phyloP scores from a whole-genome alignment of 2,888 invertebrate genomes.

The Drosophila sordidapex region DNA sequence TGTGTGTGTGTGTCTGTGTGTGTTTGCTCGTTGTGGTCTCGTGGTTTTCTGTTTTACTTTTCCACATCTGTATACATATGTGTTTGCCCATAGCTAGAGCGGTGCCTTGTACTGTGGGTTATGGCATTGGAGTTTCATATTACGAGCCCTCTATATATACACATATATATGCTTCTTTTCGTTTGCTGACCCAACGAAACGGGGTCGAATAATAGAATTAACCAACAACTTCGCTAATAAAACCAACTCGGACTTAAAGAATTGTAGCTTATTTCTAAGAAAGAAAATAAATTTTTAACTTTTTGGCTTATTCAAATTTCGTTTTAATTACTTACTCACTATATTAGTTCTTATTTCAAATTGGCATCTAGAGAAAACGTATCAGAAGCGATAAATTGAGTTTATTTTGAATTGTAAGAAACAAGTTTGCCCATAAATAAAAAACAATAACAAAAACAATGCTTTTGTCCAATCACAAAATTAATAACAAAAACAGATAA shows the following conservation, averaged over 20 bases:
- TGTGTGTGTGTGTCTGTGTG: conserved; percentile 27
- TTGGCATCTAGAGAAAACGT: conserved; percentile 12
- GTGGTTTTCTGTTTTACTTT: conserved; percentile 67
- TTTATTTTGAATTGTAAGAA: conserved; percentile 18
- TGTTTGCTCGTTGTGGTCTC: conserved; percentile 64
- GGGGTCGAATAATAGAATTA: conserved; percentile 5
- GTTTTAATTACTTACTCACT: neutral
- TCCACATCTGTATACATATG: conserved; percentile 29
- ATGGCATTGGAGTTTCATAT: conserved; percentile 67
- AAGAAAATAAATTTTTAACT: neutral
- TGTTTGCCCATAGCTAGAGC: conserved; percentile 3
- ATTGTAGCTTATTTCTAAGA: neutral
- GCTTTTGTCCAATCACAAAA: conserved; percentile 36
- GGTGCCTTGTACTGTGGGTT: conserved; percentile 37
- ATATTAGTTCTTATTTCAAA: neutral
- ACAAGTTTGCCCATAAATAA: conserved; percentile 16
- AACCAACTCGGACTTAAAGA: neutral
- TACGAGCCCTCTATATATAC: conserved; percentile 32
- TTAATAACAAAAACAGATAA: conserved; percentile 36
- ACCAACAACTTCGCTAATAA: neutral
- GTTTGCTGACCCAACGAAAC: conserved; percentile 15
- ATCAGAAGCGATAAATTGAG: neutral
- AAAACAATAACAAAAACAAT: conserved; percentile 8
- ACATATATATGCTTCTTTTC: neutral
- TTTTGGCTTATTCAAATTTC: neutral